Conservation (phyloP, 1,140 invertebrate genomes). For the Nasonia vitripennis region DNA sequence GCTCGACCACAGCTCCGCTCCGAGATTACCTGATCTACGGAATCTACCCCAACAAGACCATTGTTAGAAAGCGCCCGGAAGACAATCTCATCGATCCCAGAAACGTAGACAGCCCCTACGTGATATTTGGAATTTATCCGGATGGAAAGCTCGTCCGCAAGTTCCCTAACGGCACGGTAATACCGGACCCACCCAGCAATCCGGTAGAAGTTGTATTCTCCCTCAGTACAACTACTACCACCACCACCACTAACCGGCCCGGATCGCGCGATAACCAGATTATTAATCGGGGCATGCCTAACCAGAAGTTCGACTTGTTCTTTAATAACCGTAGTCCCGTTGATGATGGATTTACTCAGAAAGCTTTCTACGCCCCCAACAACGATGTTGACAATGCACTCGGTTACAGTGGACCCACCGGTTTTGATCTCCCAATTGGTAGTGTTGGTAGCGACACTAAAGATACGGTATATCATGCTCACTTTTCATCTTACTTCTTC, state of each 20-base stretch:
- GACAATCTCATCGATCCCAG: constrained; percentile 79
- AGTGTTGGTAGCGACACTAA: constrained; percentile 67
- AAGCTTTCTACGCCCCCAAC: constrained; percentile 61
- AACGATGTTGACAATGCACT: constrained; percentile 70
- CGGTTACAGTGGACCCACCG: constrained; percentile 61
- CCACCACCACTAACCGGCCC: constrained; percentile 69
- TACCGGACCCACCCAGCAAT: constrained; percentile 79
- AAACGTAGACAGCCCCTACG: constrained; percentile 81
- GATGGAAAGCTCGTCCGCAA: constrained; percentile 84
- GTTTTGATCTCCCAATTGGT: constrained; percentile 63
- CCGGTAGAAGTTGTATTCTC: constrained; percentile 73
- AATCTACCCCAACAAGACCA: constrained; percentile 84
- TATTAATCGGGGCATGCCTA: constrained; percentile 64
- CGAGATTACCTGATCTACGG: constrained; percentile 83
- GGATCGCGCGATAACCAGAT: constrained; percentile 65
- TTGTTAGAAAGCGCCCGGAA: constrained; percentile 82
- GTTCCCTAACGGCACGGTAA: constrained; percentile 83
- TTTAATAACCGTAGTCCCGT: constrained; percentile 67
- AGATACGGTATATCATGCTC: constrained; percentile 67
- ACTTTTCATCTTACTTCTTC: constrained; percentile 34
- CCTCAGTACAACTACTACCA: constrained; percentile 67
- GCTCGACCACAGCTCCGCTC: constrained; percentile 73
- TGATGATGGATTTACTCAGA: constrained; percentile 60
- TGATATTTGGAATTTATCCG: constrained; percentile 83
- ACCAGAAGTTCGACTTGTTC: constrained; percentile 64